phyloP scores from a whole-genome alignment of 2,113 vertebrate species.

The Elaphurus davidianus region DNA sequence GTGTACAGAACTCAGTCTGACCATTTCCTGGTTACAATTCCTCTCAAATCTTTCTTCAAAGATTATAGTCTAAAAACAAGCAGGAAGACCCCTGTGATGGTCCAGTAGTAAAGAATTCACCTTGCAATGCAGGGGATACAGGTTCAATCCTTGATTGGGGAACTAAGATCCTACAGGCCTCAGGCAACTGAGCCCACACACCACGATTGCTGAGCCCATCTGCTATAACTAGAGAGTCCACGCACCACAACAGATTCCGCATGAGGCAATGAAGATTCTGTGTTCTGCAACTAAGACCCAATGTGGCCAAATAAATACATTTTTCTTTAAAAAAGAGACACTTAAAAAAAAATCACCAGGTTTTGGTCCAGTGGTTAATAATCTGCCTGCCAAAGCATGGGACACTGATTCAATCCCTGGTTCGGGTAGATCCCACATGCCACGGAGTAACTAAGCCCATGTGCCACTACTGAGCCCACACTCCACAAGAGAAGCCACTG shows the following conservation, averaged over 20 bases:
- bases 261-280: not conserved
- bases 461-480: not conserved
- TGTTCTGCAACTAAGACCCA: not conserved
- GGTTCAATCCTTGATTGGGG: not conserved
- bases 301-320: not conserved
- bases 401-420: not conserved
- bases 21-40: not conserved
- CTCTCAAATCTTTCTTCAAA: slow-evolving; percentile 26
- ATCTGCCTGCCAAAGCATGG: not conserved
- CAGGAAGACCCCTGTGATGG: not conserved
- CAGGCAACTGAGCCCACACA: not conserved
- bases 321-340: not conserved
- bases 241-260: not conserved
- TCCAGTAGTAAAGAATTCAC: not conserved
- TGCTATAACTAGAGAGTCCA: not conserved
- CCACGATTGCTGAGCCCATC: not conserved
- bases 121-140: not conserved
- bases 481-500: not conserved
- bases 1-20: not conserved
- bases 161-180: not conserved
- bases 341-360: not conserved
- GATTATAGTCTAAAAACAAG: slow-evolving; percentile 40
- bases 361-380: not conserved
- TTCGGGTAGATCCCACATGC: not conserved
- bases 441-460: not conserved